Percentiles rank a stretch among this genome's conserved stretches.
Evolutionary conservation across 2,113 vertebrate species (phyloP).

Genomic region (Pseudorasbora parva): DNA sequence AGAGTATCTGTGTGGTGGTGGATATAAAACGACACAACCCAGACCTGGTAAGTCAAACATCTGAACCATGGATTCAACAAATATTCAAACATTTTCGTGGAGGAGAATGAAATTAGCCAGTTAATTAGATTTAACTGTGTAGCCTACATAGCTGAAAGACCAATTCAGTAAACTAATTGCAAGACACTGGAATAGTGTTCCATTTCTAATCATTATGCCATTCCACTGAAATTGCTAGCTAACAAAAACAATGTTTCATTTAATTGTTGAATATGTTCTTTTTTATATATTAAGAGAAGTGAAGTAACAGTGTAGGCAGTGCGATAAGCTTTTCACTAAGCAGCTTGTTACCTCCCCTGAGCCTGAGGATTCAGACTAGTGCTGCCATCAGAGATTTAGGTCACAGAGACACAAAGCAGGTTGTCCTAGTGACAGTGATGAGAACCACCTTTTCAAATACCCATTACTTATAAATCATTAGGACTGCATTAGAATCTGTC

Average conservation of each 20-base stretch:
- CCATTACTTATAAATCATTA: neutral
- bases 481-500: neutral
- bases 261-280: neutral
- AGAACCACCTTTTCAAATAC: neutral
- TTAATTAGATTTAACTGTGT: neutral
- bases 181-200: neutral
- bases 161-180: neutral
- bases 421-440: conserved; percentile 44
- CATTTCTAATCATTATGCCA: neutral
- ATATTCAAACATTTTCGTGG: neutral
- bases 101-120: neutral
- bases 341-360: conserved; percentile 45
- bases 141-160: neutral
- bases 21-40: conserved; percentile 33
- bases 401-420: conserved; percentile 39
- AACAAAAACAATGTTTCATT: neutral
- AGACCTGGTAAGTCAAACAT: conserved; percentile 29
- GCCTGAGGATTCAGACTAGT: conserved; percentile 45
- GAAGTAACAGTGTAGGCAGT: neutral
- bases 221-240: neutral
- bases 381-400: conserved; percentile 50
- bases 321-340: conserved; percentile 49
- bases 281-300: neutral
- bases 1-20: conserved; percentile 12
- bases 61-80: neutral